Evolutionary conservation across 1,140 invertebrate species (phyloP).

Genomic region (Bombus confusus): DNA sequence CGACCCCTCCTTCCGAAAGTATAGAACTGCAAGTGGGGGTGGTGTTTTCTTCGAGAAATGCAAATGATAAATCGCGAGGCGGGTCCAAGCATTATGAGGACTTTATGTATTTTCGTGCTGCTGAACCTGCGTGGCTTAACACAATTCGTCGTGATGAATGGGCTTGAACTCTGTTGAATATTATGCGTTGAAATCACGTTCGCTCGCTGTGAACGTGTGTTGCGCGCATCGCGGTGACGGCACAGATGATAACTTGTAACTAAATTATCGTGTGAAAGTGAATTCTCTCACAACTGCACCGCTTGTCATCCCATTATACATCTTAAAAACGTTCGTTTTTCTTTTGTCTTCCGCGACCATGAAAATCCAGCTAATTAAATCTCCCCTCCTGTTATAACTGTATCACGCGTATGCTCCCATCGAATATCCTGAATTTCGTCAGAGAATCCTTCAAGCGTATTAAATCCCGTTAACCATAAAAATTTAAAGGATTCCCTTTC

Average conservation of each 20-base stretch:
- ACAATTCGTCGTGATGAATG: conserved; percentile 61
- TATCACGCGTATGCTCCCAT: too few relatives aligned
- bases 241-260: conserved; percentile 31
- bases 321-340: not conserved
- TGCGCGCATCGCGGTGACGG: not conserved
- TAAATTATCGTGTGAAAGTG: conserved; percentile 6
- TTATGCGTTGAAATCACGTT: conserved; percentile 57
- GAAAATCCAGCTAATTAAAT: not conserved
- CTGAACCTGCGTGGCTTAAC: conserved; percentile 50
- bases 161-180: conserved; percentile 34
- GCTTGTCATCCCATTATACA: not conserved
- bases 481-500: not conserved
- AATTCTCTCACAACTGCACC: not conserved
- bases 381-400: not conserved
- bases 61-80: conserved; percentile 60
- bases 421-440: not conserved
- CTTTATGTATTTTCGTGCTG: conserved; percentile 62
- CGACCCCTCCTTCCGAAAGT: too few relatives aligned
- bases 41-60: conserved; percentile 21
- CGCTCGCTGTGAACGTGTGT: conserved; percentile 32
- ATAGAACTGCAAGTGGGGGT: too few relatives aligned
- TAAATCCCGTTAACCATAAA: not conserved
- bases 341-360: not conserved
- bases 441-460: not conserved
- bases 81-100: conserved; percentile 53